Base-by-base conservation (phyloP, 1,140 invertebrate genomes). In the Ooceraea biroi region DNA sequence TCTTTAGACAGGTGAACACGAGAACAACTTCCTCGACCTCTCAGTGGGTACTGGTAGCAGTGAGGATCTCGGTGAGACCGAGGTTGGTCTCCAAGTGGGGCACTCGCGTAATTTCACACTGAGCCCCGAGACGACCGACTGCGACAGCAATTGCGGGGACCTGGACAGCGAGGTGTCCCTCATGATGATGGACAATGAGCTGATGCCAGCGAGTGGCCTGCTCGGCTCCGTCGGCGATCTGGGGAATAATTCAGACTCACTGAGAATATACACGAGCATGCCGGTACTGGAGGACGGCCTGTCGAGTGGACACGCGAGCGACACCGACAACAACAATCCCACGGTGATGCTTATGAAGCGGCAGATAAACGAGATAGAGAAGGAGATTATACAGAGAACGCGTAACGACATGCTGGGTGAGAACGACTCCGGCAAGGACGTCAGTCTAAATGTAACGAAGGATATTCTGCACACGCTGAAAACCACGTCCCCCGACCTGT, bases 261-360 rank as follows among this genome's bases (percentile, higher is more conserved):
- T 95, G 22, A 94, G 95, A 89, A 94, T 96, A 89, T 96, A 96
- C 85, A 95, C 95, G 10, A 97, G 97, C 87, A 98, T 99, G 97
- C 98, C 98, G 0, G 97, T 98, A n/a, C 95, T 99, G 12, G 98
- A 99, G 94, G 98, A 99, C 94, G 98, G 98, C 84, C 91, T 99
- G 85, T 96, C 98, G 63, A 98, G 97, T 60, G 98, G 98, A 17
- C 98, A 99, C 91, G 97, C 97, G 2, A 98, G 98, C 88, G 98
- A 99, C 93, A 97, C 96, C 0, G 98, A 99, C 92, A 98, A 98
- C 92, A 97, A 97, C 93, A 97, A 97, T 92, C 96, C 96, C 12
- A 95, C 95, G 44, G 95, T 96, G 11, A 95, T 96, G 92, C 93
- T 97, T 4, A 97, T 97, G 96, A 97, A 97, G 88, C 95, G 96